Conservation (phyloP, 2,888 invertebrate species). For the Kuschelorhynchus macadamiae region DNA sequence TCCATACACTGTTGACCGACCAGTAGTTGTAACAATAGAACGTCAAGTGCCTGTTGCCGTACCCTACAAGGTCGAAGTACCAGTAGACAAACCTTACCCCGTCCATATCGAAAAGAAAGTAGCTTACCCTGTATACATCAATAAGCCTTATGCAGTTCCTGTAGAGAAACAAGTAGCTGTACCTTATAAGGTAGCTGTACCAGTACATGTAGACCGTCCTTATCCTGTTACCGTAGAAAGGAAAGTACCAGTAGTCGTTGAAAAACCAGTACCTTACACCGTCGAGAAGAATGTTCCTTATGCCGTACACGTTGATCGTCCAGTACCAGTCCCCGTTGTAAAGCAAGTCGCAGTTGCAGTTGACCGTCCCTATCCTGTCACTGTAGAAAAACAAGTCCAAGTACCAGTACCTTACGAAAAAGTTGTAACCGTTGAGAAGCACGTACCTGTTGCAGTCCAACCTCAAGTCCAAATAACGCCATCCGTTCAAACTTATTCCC, state of each 20-base stretch:
- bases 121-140: conserved; percentile 47
- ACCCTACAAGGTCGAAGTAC: conserved; percentile 47
- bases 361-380: conserved; percentile 41
- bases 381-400: conserved; percentile 42
- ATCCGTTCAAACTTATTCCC: conserved; percentile 13
- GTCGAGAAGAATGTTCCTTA: conserved; percentile 47
- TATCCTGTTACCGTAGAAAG: conserved; percentile 42
- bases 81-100: conserved; percentile 43
- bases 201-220: conserved; percentile 44
- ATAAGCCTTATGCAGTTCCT: conserved; percentile 43
- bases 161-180: conserved; percentile 45
- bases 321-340: conserved; percentile 42
- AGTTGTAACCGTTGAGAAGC: conserved; percentile 41
- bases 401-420: conserved; percentile 36
- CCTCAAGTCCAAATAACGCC: conserved; percentile 17
- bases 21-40: conserved; percentile 74
- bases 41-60: conserved; percentile 68
- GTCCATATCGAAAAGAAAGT: conserved; percentile 46
- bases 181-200: conserved; percentile 29
- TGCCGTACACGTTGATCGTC: conserved; percentile 46
- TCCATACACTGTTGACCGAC: conserved; percentile 72
- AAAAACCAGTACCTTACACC: conserved; percentile 42
- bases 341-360: conserved; percentile 40
- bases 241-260: conserved; percentile 34
- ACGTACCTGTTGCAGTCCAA: conserved; percentile 39